Evolutionary conservation across 1,140 invertebrate genomes (phyloP).

Genomic region (Ostrea denselamellosa): DNA sequence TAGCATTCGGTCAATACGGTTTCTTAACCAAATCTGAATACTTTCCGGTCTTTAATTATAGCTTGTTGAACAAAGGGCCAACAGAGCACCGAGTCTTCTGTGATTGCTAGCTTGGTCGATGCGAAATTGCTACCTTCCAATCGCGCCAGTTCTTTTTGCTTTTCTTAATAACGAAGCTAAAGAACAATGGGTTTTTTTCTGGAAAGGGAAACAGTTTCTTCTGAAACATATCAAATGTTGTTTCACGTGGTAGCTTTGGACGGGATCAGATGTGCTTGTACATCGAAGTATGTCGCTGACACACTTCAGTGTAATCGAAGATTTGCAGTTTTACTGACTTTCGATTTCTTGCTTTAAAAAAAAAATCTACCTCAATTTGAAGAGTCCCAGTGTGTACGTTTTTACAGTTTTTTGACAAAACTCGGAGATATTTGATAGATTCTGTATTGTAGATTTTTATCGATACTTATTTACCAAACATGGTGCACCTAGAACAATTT

Average conservation of each 20-base stretch:
- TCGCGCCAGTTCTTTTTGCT: background rate
- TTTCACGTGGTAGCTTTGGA: background rate
- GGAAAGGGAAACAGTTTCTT: background rate
- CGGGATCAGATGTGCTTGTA: background rate
- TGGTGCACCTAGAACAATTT: no score
- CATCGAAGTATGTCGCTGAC: no score
- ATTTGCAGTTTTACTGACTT: no score
- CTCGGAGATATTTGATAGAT: no score
- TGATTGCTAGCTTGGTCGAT: background rate
- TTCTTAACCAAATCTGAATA: conserved; percentile 38
- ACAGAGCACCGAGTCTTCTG: background rate
- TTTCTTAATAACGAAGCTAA: conserved; percentile 14
- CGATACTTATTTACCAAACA: no score
- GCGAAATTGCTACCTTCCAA: conserved; percentile 20
- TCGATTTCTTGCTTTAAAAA: no score
- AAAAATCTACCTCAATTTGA: no score
- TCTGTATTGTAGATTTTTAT: no score
- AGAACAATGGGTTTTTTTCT: background rate
- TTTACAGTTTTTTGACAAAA: no score
- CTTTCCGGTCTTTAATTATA: conserved; percentile 39
- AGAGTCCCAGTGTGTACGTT: no score
- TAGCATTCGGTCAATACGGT: background rate
- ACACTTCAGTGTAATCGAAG: no score
- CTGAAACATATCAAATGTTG: conserved; percentile 13
- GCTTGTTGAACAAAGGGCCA: conserved; percentile 36